Conservation (phyloP, 2,888 invertebrate genomes). For the Coleophora flavipennella region DNA sequence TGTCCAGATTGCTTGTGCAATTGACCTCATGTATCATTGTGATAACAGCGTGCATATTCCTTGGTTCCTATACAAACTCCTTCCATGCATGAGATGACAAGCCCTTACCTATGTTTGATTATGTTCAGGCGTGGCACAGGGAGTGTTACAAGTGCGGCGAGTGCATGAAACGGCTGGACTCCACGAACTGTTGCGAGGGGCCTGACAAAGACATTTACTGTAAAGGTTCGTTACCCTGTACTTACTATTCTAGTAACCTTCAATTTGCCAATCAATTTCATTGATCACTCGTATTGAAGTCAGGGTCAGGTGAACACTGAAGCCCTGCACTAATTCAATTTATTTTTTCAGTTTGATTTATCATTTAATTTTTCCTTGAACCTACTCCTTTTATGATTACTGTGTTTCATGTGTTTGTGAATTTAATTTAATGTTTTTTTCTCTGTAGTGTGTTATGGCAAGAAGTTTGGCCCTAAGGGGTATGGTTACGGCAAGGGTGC, state of each 20-base stretch:
- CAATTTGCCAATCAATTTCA: neutral
- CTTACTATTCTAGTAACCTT: neutral
- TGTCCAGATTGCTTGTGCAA: conserved; percentile 30
- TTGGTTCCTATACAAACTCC: conserved; percentile 7
- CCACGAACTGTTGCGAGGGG: conserved; percentile 93
- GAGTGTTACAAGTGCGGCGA: conserved; percentile 94
- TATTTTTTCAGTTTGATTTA: neutral
- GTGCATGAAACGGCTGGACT: conserved; percentile 90
- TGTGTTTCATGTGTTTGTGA: conserved; percentile 17
- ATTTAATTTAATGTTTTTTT: conserved; percentile 41
- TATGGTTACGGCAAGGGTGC: conserved; percentile 98
- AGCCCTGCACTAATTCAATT: neutral
- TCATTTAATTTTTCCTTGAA: neutral
- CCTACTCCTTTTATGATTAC: neutral
- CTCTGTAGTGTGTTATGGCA: conserved; percentile 91
- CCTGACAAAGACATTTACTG: conserved; percentile 97
- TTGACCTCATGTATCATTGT: conserved; percentile 48
- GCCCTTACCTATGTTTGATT: conserved; percentile 30
- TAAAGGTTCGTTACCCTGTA: conserved; percentile 79
- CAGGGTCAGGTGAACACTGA: neutral
- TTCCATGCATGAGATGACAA: conserved; percentile 44
- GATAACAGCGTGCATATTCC: conserved; percentile 40
- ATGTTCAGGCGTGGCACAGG: conserved; percentile 89
- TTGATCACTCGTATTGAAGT: conserved; percentile 16
- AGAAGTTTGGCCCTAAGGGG: conserved; percentile 97